These are phyloP conservation scores for Triplophysa dalaica DNA, from an alignment of 2,113 vertebrate species.

Conservation along the genomic window DNA sequence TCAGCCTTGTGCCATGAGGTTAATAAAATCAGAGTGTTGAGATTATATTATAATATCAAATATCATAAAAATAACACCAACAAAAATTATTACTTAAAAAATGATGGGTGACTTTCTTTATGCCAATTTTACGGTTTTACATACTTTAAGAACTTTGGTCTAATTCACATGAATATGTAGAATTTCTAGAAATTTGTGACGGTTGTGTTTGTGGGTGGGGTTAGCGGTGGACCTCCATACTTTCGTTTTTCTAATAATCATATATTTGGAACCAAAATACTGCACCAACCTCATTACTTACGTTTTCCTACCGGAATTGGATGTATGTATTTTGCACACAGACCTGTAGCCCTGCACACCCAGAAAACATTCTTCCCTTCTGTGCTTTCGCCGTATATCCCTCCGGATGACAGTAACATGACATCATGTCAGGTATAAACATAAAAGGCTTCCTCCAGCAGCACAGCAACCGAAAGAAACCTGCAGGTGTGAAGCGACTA, in stretches of 20 bases:
- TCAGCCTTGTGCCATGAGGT: slow-evolving; percentile 1
- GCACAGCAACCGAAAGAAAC: background rate
- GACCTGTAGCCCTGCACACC: background rate
- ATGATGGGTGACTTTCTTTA: too few species aligned
- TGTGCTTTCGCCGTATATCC: background rate
- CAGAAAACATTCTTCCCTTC: background rate
- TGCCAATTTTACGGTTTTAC: too few species aligned
- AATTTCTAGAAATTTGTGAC: too few species aligned
- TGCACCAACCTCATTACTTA: too few species aligned
- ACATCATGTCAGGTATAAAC: slow-evolving; percentile 3
- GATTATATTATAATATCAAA: background rate
- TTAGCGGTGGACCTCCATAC: too few species aligned
- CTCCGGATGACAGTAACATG: background rate
- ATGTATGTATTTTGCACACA: background rate
- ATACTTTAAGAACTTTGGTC: too few species aligned
- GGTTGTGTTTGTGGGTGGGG: too few species aligned
- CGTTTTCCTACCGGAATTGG: background rate
- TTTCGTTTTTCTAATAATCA: too few species aligned
- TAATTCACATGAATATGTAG: too few species aligned
- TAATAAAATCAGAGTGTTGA: background rate
- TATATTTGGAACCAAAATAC: too few species aligned
- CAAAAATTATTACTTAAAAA: too few species aligned
- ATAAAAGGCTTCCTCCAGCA: slow-evolving; percentile 33
- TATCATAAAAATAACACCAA: background rate
- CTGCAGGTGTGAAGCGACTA: slow-evolving; percentile 2